phyloP scores from a whole-genome alignment of 2,888 invertebrate genomes.

The Papilio protenor region DNA sequence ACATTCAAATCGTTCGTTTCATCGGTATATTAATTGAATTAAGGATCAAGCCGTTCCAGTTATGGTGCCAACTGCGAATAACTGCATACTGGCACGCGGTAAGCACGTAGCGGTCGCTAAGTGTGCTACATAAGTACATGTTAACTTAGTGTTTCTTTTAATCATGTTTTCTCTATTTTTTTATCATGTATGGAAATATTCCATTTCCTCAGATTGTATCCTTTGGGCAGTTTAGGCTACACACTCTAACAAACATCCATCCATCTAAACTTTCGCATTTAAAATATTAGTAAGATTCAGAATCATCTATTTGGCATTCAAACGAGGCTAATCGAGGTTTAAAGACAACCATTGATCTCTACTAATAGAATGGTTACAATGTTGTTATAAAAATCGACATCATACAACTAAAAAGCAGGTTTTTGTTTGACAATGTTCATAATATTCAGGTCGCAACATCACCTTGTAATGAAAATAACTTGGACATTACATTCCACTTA shows the following conservation, averaged over 20 bases:
- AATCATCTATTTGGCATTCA: no score
- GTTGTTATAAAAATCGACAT: neutral
- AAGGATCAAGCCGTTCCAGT: slow-evolving; percentile 27
- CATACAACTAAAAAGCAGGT: neutral
- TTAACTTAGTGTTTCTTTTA: slow-evolving; percentile 6
- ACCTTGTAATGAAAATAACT: slow-evolving; percentile 79
- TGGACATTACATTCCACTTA: slow-evolving; percentile 79
- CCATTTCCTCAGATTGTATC: no score
- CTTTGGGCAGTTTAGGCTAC: no score
- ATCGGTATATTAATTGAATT: slow-evolving; percentile 28
- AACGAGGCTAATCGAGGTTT: no score
- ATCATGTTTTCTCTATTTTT: neutral
- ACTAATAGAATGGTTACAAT: neutral
- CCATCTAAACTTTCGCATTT: no score
- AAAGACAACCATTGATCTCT: no score
- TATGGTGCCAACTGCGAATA: slow-evolving; percentile 31
- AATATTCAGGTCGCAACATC: slow-evolving; percentile 55
- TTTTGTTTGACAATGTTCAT: slow-evolving; percentile 9
- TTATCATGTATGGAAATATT: neutral
- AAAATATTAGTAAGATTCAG: no score
- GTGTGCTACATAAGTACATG: slow-evolving; percentile 17
- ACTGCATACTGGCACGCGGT: slow-evolving; percentile 14
- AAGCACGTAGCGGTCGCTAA: slow-evolving; percentile 27
- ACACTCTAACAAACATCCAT: no score
- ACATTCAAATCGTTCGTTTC: slow-evolving; percentile 4